Conservation (phyloP, 2,888 invertebrate species). For the Pristionchus arcanus region DNA sequence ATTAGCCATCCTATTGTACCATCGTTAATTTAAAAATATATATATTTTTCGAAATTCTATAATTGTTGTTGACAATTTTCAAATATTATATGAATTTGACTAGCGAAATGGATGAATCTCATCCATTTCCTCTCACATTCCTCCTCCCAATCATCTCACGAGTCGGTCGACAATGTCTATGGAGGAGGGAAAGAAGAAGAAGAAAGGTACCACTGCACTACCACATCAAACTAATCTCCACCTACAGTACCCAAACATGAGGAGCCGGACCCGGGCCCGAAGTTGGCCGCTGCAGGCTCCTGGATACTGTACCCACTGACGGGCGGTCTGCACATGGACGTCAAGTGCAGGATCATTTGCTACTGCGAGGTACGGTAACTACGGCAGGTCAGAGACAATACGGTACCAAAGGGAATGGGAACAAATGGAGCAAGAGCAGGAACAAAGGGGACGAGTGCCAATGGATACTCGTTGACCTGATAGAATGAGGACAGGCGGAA, state of each 20-base stretch:
- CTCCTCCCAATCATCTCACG: slow-evolving; percentile 19
- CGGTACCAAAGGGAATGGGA: background rate
- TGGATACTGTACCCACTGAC: slow-evolving; percentile 52
- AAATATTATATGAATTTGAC: background rate
- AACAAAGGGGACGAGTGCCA: slow-evolving; percentile 6
- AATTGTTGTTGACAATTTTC: background rate
- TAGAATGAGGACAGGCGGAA: slow-evolving; percentile 27
- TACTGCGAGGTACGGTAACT: slow-evolving; percentile 23
- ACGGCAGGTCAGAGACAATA: background rate
- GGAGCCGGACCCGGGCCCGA: background rate
- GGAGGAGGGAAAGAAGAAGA: slow-evolving; percentile 26
- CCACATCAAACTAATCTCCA: background rate
- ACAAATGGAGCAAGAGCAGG: background rate
- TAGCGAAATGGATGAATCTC: background rate
- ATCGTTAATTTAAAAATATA: background rate
- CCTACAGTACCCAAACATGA: slow-evolving; percentile 50
- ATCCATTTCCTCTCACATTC: background rate
- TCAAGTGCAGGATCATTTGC: slow-evolving; percentile 19
- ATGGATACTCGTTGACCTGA: background rate
- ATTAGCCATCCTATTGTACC: background rate
- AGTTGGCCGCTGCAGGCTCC: background rate
- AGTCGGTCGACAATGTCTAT: background rate
- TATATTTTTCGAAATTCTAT: background rate
- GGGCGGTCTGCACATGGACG: background rate
- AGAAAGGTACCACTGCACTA: background rate